A percentile compares a stretch with the other conserved stretches of the same genome.
These are phyloP conservation scores for Tragelaphus oryx DNA, from an alignment of 2,797 vertebrate genomes.

Conservation along the genomic window DNA sequence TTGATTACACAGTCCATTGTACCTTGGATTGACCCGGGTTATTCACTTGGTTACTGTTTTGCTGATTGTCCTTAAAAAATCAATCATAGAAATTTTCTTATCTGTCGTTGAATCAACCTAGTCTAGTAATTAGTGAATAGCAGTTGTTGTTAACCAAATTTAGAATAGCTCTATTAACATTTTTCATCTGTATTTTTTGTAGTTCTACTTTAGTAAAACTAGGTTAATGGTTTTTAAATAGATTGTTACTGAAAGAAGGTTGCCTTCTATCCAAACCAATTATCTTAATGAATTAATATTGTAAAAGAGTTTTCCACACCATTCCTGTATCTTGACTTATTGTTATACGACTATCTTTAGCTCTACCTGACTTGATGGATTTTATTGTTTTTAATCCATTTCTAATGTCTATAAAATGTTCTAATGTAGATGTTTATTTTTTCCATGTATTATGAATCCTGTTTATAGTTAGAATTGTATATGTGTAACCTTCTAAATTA, in stretches of 20 bases:
- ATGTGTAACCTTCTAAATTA: constrained; percentile 38
- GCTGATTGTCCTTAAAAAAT: constrained; percentile 18
- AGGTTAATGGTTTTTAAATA: constrained; percentile 33
- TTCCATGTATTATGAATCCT: constrained; percentile 23
- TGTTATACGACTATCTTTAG: constrained; percentile 30
- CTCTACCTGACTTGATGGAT: neutral
- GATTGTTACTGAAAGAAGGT: constrained; percentile 4
- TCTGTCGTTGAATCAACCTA: neutral
- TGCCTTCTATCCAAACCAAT: constrained; percentile 30
- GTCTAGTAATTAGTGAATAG: constrained; percentile 18
- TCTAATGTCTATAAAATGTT: constrained; percentile 60
- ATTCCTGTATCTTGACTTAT: neutral
- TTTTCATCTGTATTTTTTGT: constrained; percentile 38
- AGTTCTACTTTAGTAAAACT: constrained; percentile 46
- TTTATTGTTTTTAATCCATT: constrained; percentile 38
- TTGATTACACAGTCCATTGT: neutral
- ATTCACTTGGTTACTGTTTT: neutral
- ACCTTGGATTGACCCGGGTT: neutral
- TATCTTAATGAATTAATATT: constrained; percentile 27
- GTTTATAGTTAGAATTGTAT: constrained; percentile 39
- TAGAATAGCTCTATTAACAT: constrained; percentile 27
- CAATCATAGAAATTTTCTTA: constrained; percentile 26
- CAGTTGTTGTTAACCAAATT: constrained; percentile 34
- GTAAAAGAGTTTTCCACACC: neutral
- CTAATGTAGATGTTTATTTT: constrained; percentile 49